Conservation (phyloP, 2,797 vertebrate species). For the Dipus sagitta region DNA sequence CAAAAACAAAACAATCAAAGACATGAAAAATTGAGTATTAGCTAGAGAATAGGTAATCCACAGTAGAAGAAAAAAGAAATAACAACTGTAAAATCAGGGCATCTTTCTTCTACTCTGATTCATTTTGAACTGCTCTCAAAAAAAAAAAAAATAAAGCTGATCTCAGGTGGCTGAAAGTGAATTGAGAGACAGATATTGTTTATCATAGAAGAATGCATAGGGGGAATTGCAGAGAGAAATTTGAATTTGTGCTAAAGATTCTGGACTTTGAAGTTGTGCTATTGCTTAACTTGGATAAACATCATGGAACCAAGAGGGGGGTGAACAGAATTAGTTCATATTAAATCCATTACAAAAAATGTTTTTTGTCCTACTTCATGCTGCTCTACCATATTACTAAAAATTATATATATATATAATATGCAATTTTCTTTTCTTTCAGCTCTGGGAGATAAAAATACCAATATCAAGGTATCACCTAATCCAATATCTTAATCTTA, state of each 20-base stretch:
- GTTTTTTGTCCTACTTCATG: not conserved
- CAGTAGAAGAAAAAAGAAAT: not conserved
- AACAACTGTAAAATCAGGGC: not conserved
- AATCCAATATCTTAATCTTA: not conserved
- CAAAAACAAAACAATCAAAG: not conserved
- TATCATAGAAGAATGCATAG: not conserved
- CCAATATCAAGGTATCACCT: not conserved
- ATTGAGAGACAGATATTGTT: not conserved
- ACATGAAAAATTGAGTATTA: not conserved
- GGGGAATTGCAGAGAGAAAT: not conserved
- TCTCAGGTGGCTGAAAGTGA: not conserved
- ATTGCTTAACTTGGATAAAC: not conserved
- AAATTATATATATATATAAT: no score
- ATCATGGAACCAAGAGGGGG: not conserved
- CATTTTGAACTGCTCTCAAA: not conserved
- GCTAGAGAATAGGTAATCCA: not conserved
- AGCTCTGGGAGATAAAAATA: not conserved
- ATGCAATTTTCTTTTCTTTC: not conserved
- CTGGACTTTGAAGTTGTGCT: constrained; percentile 17
- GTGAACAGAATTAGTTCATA: not conserved
- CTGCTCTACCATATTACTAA: not conserved
- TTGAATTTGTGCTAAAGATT: not conserved
- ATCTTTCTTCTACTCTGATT: not conserved
- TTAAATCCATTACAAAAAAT: not conserved
- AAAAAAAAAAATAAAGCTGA: not conserved